phyloP scores from a whole-genome alignment of 2,113 vertebrate species.

The Tetraodon nigroviridis region DNA sequence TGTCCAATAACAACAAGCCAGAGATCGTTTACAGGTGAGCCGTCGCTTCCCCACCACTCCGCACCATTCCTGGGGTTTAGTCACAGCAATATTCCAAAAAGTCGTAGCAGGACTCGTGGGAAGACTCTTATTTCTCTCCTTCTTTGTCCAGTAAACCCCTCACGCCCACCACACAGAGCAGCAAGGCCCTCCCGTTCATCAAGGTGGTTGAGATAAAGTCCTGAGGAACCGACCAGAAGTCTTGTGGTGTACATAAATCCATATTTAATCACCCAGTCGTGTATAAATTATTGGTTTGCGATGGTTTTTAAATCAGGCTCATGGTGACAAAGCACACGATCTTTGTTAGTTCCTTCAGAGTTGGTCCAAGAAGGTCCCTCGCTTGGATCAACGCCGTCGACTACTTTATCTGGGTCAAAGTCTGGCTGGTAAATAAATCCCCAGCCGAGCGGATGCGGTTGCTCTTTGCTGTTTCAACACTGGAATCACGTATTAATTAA shows the following conservation, averaged over 20 bases:
- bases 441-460: background rate
- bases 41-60: background rate
- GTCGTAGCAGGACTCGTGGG: too few species aligned
- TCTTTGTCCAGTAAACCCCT: slow-evolving; percentile 73
- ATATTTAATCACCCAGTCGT: slow-evolving; percentile 26
- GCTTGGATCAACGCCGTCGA: background rate
- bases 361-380: background rate
- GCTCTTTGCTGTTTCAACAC: background rate
- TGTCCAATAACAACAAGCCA: slow-evolving; percentile 66
- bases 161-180: slow-evolving; percentile 59
- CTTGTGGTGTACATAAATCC: slow-evolving; percentile 39
- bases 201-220: slow-evolving; percentile 84
- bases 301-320: slow-evolving; percentile 6
- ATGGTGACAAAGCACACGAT: slow-evolving; percentile 24
- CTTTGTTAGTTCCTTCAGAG: slow-evolving; percentile 4
- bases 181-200: slow-evolving; percentile 82
- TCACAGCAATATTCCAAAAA: too few species aligned
- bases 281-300: slow-evolving; percentile 5
- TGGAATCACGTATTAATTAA: slow-evolving; percentile 20
- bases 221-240: slow-evolving; percentile 36
- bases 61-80: too few species aligned
- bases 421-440: background rate
- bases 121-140: background rate
- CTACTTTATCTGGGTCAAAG: slow-evolving; percentile 9
- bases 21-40: slow-evolving; percentile 79